Base-by-base conservation (phyloP, 2,888 invertebrate species). In the Lasioglossum lativentre region DNA sequence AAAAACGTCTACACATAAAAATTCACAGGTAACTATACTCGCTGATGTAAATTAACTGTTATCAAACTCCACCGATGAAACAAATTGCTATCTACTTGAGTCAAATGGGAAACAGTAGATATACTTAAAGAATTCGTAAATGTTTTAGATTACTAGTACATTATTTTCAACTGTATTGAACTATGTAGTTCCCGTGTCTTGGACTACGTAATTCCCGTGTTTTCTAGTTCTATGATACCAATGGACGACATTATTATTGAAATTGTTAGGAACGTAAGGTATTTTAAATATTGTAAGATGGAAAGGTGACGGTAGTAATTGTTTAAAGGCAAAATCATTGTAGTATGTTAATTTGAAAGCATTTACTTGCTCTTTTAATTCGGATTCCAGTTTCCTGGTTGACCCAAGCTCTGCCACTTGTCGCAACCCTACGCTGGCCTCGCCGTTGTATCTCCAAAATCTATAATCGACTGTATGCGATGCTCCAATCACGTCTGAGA, bases 401-500 rank as follows among this genome's bases (percentile, higher is more conserved):
- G 98, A 98, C 2, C 99, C 99, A 96, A 97, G 98, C 95, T 98
- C 98, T 0, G 99, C 99, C 27, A 98, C 96, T 86, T 97, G 97
- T 94, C 98, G 97, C 92, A 99, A 97, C 1, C 99, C 99, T 90
- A 98, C 98, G 0, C 98, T 97, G 10, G 99, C 98, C 78, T 97
- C 97, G 87, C 97, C 97, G 4, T 98, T 98, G 93, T 98, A 98
- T 59, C 97, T 97, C 99, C 99, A 99, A 94, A 99, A 99, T 72
- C 97, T 97, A 92, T 97, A 98, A 94, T 98, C 98, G 70, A 97
- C 96, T 45, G 97, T 97, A 94, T 99, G 99, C 0, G 99, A 98
- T 42, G 98, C 99, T 1, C 99, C 99, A 92, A 99, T 98, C 23
- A 99, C 97, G 95, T 99, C 99, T 0, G 99, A 99, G 96, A 99